Evolutionary conservation across 1,140 invertebrate genomes (phyloP).

Genomic region (Aporrectodea caliginosa): DNA sequence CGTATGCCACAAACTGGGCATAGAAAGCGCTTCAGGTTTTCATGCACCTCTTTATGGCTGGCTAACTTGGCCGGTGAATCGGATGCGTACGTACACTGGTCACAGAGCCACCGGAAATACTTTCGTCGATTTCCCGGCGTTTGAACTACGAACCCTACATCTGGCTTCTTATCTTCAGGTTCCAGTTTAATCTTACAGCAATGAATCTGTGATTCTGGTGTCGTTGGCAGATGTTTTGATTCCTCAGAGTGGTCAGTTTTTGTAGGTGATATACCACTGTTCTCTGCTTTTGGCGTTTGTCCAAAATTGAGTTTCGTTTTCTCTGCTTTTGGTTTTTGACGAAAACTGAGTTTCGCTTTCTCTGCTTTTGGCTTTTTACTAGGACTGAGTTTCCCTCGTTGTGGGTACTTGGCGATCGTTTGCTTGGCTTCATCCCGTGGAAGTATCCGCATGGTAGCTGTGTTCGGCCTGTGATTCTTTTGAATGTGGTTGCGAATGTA

Average conservation of each 20-base stretch:
- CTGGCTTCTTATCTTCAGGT: too few relatives aligned
- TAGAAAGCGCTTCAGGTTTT: neutral
- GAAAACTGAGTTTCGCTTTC: neutral
- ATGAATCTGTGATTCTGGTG: too few relatives aligned
- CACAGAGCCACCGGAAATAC: neutral
- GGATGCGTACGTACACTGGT: neutral
- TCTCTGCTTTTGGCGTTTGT: neutral
- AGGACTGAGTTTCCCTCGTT: neutral
- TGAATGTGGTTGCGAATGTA: neutral
- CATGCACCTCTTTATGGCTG: neutral
- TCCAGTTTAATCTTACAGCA: too few relatives aligned
- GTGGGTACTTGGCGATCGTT: neutral
- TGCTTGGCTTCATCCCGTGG: neutral
- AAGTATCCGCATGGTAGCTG: neutral
- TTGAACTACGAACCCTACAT: too few relatives aligned
- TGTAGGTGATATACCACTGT: too few relatives aligned
- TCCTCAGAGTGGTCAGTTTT: too few relatives aligned
- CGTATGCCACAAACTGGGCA: neutral
- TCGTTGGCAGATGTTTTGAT: too few relatives aligned
- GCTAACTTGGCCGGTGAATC: neutral
- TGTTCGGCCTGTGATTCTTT: neutral
- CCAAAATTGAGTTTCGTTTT: neutral
- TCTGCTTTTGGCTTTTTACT: neutral
- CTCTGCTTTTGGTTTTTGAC: neutral
- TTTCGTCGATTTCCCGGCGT: neutral